Percentiles rank a stretch among this genome's conserved stretches.
phyloP scores from a whole-genome alignment of 2,888 invertebrate species.

The Pristionchus mayeri region DNA sequence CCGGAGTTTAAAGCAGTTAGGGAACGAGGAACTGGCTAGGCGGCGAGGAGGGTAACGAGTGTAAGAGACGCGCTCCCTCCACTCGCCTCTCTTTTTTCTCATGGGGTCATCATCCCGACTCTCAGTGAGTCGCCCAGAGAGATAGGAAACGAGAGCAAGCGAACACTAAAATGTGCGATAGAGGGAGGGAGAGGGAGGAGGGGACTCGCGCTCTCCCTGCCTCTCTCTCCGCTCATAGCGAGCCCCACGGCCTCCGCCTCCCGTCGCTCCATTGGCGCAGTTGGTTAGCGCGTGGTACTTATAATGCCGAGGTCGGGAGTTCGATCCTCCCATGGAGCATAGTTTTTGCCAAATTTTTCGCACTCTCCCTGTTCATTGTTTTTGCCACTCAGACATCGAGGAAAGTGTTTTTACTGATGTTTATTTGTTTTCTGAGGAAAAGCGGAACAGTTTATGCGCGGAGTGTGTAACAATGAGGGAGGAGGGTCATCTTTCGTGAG shows the following conservation, averaged over 20 bases:
- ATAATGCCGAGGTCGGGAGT: constrained; percentile 52
- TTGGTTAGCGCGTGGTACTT: constrained; percentile 52
- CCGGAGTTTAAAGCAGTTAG: no score
- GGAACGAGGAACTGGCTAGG: no score
- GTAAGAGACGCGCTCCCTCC: neutral
- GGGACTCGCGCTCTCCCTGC: neutral
- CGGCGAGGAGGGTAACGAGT: neutral
- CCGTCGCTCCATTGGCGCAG: constrained; percentile 50
- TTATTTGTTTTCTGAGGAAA: no score
- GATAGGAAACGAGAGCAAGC: constrained; percentile 6
- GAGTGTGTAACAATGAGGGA: no score
- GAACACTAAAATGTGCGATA: constrained; percentile 7
- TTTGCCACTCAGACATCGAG: no score
- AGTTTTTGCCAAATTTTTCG: constrained; percentile 34
- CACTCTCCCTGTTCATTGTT: no score
- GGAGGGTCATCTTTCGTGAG: no score
- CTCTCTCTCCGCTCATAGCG: constrained; percentile 34
- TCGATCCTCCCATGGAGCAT: constrained; percentile 51
- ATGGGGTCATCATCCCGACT: neutral
- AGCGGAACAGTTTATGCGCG: no score
- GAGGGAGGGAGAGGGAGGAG: constrained; percentile 1
- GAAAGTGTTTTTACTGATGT: no score
- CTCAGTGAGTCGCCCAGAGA: neutral
- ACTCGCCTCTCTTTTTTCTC: neutral
- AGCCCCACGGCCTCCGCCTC: constrained; percentile 31